phyloP scores from a whole-genome alignment of 2,113 vertebrate genomes.

The Oryzias melastigma region DNA sequence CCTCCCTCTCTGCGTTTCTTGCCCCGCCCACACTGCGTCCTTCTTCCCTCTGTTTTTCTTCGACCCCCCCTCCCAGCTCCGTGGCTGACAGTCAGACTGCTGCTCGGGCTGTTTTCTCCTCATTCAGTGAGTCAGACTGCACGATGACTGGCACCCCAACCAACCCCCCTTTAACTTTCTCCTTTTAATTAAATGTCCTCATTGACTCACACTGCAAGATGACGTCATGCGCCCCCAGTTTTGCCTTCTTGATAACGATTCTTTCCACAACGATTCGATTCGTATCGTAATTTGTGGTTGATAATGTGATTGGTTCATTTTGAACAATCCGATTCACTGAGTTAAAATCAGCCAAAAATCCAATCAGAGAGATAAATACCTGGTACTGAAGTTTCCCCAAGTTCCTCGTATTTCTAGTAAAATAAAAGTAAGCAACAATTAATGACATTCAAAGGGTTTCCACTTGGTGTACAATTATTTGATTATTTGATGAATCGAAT shows the following conservation, averaged over 20 bases:
- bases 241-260: constrained; percentile 5
- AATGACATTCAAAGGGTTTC: too few species aligned
- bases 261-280: too few species aligned
- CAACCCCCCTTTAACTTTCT: neutral
- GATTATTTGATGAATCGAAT: too few species aligned
- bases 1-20: constrained; percentile 74
- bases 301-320: too few species aligned
- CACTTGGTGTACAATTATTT: too few species aligned
- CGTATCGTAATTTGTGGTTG: too few species aligned
- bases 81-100: constrained; percentile 50
- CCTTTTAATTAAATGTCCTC: neutral
- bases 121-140: constrained; percentile 52
- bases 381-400: too few species aligned
- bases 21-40: constrained; percentile 84
- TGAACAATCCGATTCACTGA: too few species aligned
- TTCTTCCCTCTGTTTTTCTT: constrained; percentile 57
- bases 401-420: too few species aligned
- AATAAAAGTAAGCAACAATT: too few species aligned
- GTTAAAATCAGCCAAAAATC: too few species aligned
- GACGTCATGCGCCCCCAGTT: constrained; percentile 68
- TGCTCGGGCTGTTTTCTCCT: constrained; percentile 57
- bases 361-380: too few species aligned
- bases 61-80: constrained; percentile 28
- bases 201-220: constrained; percentile 71
- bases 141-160: constrained; percentile 10